Evolutionary conservation across 2,888 invertebrate genomes (phyloP).

Genomic region (Bugula neritina): DNA sequence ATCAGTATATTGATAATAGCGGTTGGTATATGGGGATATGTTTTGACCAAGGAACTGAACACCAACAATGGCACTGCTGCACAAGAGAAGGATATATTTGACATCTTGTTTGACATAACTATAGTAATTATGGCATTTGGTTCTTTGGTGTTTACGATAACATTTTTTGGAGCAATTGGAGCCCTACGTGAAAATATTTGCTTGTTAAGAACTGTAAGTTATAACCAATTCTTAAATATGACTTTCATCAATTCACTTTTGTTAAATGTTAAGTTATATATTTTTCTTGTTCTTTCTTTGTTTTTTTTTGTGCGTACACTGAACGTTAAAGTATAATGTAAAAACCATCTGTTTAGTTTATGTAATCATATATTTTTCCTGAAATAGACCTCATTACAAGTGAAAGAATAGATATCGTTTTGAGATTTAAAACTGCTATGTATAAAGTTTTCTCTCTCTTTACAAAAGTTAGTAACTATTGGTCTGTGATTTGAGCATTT

Average conservation of each 20-base stretch:
- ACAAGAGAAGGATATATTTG: constrained; percentile 62
- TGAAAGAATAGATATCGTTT: no score
- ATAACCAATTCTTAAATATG: neutral
- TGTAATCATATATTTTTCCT: no score
- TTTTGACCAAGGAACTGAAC: neutral
- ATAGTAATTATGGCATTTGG: constrained; percentile 80
- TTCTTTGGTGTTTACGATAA: constrained; percentile 78
- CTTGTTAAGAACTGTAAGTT: constrained; percentile 61
- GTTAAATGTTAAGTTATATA: neutral
- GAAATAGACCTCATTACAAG: no score
- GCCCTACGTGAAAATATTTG: constrained; percentile 82
- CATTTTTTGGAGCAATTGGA: constrained; percentile 84
- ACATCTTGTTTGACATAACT: constrained; percentile 76
- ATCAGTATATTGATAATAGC: neutral
- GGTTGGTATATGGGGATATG: neutral
- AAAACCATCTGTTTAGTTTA: no score
- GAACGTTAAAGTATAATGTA: no score
- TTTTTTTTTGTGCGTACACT: neutral
- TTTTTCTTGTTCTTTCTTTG: neutral
- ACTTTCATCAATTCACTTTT: no score
- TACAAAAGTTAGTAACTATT: no score
- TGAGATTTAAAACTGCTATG: no score
- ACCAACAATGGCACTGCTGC: neutral
- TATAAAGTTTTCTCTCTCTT: no score
- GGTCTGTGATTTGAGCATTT: no score